Percentiles rank a stretch among this genome's conserved stretches.
These are phyloP conservation scores for Crioceris asparagi DNA, from an alignment of 2,888 invertebrate genomes.

Conservation along the genomic window DNA sequence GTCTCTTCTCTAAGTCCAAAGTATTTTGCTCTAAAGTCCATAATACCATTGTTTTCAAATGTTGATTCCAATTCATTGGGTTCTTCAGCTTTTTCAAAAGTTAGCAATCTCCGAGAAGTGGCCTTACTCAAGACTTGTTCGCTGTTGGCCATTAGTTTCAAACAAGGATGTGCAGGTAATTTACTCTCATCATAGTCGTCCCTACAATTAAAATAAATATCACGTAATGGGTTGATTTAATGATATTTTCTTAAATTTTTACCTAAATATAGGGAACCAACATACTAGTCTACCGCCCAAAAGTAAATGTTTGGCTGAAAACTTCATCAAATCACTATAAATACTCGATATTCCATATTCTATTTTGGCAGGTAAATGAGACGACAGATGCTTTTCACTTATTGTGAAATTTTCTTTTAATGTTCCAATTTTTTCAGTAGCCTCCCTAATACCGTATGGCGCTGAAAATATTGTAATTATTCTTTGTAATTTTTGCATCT, in stretches of 20 bases:
- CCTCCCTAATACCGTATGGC: slow-evolving; percentile 94
- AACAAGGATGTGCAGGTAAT: slow-evolving; percentile 71
- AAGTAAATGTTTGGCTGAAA: slow-evolving; percentile 67
- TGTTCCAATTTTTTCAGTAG: slow-evolving; percentile 77
- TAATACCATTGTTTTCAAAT: slow-evolving; percentile 26
- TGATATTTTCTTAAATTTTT: slow-evolving; percentile 12
- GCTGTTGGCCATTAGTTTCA: slow-evolving; percentile 69
- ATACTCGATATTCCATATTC: slow-evolving; percentile 76
- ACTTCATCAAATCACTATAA: slow-evolving; percentile 72
- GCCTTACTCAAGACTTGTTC: slow-evolving; percentile 79
- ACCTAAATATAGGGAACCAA: slow-evolving; percentile 91
- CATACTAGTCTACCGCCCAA: slow-evolving; percentile 77
- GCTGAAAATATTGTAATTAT: slow-evolving; percentile 46
- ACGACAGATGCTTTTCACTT: slow-evolving; percentile 51
- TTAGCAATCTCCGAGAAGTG: slow-evolving; percentile 73
- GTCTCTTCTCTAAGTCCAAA: slow-evolving; percentile 57
- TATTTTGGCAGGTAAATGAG: slow-evolving; percentile 75
- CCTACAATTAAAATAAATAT: slow-evolving; percentile 37
- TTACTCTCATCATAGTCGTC: slow-evolving; percentile 60
- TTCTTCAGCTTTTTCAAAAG: slow-evolving; percentile 67
- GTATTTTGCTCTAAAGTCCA: slow-evolving; percentile 56
- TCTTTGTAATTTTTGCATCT: slow-evolving; percentile 3
- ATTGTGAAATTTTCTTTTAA: slow-evolving; percentile 48
- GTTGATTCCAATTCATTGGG: slow-evolving; percentile 37
- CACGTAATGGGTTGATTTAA: not conserved